phyloP scores from a whole-genome alignment of 2,797 vertebrate species.

The Pyrocephalus nanus region DNA sequence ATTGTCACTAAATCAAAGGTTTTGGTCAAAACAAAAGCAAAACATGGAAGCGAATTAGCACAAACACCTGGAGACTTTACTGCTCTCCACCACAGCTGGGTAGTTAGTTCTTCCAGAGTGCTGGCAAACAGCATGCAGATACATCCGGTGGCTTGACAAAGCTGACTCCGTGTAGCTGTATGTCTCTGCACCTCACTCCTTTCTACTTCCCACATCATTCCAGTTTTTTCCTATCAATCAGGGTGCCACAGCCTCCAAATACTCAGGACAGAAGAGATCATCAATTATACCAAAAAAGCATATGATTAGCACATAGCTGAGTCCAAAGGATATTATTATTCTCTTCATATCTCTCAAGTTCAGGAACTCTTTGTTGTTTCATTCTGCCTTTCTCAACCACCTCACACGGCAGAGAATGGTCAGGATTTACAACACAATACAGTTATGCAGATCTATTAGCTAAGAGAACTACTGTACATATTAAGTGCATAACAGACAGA shows the following conservation, averaged over 20 bases:
- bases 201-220: slow-evolving; percentile 35
- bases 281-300: not conserved
- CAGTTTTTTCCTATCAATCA: slow-evolving; percentile 39
- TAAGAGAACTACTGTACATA: not conserved
- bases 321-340: not conserved
- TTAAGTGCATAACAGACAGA: not conserved
- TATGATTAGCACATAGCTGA: not conserved
- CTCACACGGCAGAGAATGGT: not conserved
- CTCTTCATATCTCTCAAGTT: not conserved
- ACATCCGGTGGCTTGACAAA: slow-evolving; percentile 29
- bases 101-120: slow-evolving; percentile 46
- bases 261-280: slow-evolving; percentile 52
- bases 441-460: not conserved
- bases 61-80: slow-evolving; percentile 43
- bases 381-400: not conserved
- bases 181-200: slow-evolving; percentile 44
- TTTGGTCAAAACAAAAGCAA: slow-evolving; percentile 12
- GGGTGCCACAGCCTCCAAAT: slow-evolving; percentile 48
- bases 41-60: not conserved
- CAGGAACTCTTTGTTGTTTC: not conserved
- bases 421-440: not conserved
- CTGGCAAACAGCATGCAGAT: slow-evolving; percentile 35
- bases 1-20: not conserved
- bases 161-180: slow-evolving; percentile 42
- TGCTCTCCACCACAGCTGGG: slow-evolving; percentile 30